These are phyloP conservation scores for Sitobion miscanthi DNA, from an alignment of 1,140 invertebrate genomes.

Conservation along the genomic window DNA sequence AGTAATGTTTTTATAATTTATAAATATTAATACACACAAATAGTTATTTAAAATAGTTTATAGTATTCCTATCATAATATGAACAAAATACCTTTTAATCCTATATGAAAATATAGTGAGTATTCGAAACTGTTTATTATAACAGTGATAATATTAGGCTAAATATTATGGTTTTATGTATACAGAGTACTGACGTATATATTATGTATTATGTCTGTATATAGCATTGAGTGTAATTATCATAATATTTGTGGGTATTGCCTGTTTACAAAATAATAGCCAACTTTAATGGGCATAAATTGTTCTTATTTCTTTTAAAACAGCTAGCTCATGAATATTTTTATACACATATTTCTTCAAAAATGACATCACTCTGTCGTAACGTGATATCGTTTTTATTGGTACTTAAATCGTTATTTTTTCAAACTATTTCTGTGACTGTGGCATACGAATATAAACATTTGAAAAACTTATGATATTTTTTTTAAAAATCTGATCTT, in stretches of 20 bases:
- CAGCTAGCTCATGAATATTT: not conserved
- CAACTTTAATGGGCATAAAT: not conserved
- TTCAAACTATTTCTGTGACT: not conserved
- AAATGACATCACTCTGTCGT: not conserved
- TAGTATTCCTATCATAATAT: not conserved
- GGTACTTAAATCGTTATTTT: not conserved
- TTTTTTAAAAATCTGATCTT: not conserved
- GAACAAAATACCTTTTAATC: not conserved
- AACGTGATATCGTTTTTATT: not conserved
- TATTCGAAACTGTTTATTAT: not conserved
- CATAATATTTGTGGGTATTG: not conserved
- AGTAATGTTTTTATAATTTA: not conserved
- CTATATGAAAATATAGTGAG: not conserved
- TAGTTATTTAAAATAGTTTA: not conserved
- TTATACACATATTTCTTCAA: not conserved
- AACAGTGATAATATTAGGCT: not conserved
- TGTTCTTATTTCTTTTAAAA: not conserved
- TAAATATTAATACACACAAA: not conserved
- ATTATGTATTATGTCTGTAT: not conserved
- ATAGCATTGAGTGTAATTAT: conserved; percentile 12
- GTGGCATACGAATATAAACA: not conserved
- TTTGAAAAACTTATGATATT: not conserved
- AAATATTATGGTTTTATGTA: not conserved
- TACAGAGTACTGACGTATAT: not conserved
- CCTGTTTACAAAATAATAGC: not conserved